Evolutionary conservation across 2,888 invertebrate genomes (phyloP).

Genomic region (Phalera bucephala): DNA sequence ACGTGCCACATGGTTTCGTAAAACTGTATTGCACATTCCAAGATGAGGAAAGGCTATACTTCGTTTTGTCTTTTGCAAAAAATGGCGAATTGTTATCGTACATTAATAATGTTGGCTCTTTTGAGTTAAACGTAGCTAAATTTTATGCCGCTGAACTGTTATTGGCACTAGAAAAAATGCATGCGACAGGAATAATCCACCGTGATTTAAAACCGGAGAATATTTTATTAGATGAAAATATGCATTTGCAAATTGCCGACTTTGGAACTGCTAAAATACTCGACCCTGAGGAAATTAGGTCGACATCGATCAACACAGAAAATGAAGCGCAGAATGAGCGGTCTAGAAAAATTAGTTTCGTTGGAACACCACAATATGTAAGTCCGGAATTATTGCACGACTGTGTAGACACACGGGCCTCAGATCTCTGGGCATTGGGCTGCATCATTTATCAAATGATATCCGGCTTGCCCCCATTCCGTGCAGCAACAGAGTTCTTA

Average conservation of each 20-base stretch:
- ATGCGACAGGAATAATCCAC: conserved; percentile 94
- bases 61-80: conserved; percentile 97
- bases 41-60: conserved; percentile 95
- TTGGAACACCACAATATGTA: conserved; percentile 99
- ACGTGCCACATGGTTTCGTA: conserved; percentile 94
- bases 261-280: conserved; percentile 98
- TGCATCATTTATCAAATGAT: conserved; percentile 99
- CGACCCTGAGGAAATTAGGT: conserved; percentile 58
- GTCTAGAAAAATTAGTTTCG: conserved; percentile 92
- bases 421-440: conserved; percentile 98
- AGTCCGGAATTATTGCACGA: conserved; percentile 97
- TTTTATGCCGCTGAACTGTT: conserved; percentile 98
- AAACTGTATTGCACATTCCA: conserved; percentile 98
- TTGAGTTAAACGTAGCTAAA: conserved; percentile 93
- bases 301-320: conserved; percentile 41
- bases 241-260: conserved; percentile 98
- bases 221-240: conserved; percentile 95
- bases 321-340: conserved; percentile 69
- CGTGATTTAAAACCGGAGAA: conserved; percentile 99
- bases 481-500: conserved; percentile 95
- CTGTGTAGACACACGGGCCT: conserved; percentile 88
- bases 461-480: conserved; percentile 95
- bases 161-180: conserved; percentile 95
- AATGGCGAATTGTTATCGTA: conserved; percentile 97
- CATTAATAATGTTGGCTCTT: conserved; percentile 94